Evolutionary conservation across 2,113 vertebrate species (phyloP).

Genomic region (Vidua chalybeata): DNA sequence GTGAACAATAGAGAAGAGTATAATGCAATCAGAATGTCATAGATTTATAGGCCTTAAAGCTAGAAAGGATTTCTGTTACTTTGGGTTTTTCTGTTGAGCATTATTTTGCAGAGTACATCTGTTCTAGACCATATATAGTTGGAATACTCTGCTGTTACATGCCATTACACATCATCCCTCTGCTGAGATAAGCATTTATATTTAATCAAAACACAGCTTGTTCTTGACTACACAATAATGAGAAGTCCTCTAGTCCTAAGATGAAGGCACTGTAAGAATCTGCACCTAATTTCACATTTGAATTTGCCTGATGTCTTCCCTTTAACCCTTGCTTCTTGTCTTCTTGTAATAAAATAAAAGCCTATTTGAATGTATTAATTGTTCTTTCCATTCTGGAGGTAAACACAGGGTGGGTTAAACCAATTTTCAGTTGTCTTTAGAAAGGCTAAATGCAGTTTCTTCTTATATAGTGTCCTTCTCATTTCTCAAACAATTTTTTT

Average conservation of each 20-base stretch:
- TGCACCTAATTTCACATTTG: neutral
- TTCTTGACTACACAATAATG: neutral
- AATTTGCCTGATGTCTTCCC: neutral
- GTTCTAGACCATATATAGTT: neutral
- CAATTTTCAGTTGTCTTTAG: neutral
- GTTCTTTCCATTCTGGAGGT: neutral
- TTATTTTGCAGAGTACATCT: neutral
- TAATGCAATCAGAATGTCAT: neutral
- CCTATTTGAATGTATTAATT: neutral
- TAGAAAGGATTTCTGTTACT: neutral
- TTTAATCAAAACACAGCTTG: neutral
- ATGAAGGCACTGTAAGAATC: neutral
- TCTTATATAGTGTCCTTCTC: neutral
- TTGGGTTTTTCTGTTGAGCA: neutral
- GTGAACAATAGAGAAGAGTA: neutral
- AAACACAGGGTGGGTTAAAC: neutral
- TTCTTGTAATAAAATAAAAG: neutral
- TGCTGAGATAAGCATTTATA: neutral
- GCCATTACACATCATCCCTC: neutral
- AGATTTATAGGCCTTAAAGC: neutral
- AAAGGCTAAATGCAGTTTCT: neutral
- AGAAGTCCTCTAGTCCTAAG: neutral
- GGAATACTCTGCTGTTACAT: neutral
- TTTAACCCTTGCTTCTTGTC: neutral
- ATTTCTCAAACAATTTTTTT: neutral